Base-by-base conservation (phyloP, 1,140 invertebrate genomes). In the Drosophila willistoni region DNA sequence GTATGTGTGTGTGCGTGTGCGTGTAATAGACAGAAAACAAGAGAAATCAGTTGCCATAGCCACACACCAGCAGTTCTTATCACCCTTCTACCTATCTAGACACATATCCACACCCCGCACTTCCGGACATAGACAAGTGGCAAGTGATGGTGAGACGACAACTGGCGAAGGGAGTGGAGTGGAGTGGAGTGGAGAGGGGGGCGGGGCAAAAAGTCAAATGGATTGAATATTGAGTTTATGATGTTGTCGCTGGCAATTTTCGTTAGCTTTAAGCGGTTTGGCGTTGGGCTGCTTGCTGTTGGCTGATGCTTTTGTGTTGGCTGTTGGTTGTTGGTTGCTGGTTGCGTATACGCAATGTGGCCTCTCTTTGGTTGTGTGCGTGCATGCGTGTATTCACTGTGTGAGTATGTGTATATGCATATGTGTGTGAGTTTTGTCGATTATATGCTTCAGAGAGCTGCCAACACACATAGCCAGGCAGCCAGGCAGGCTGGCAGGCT, bases 151-250 rank as follows among this genome's bases (percentile, higher is more conserved):
- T 29, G 71, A 29, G 36, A 14, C 2, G 25, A 25, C 25, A 25
- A 25, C 25, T 25, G 25, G n/a, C n/a, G n/a, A n/a, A n/a, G n/a
- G n/a, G n/a, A n/a, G n/a, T 25, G 2, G 25, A 25, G 3, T 1
- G 29, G 29, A 7, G 29, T 25, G 22, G 22, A 3, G 29, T 0
- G 29, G 1, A 22, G 1, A 22, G 29, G 29, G 5, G 29, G 29
- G 29, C 29, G 47, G 56, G 75, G 83, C 75, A 87, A 86, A 86
- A 87, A 87, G 84, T 87, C 83, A 89, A 87, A 87, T 89, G 83
- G 84, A 87, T 87, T 87, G 83, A 87, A 87, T 87, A 87, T 89
- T 87, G 83, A 87, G 83, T 87, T 87, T 87, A 87, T 87, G 83
- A 87, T 87, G 83, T 87, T 87, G 83, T 89, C 83, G 84, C 84